A percentile compares a stretch with the other conserved stretches of the same genome.
These are phyloP conservation scores for Pegoplata infirma DNA, from an alignment of 2,888 invertebrate species.

Conservation along the genomic window DNA sequence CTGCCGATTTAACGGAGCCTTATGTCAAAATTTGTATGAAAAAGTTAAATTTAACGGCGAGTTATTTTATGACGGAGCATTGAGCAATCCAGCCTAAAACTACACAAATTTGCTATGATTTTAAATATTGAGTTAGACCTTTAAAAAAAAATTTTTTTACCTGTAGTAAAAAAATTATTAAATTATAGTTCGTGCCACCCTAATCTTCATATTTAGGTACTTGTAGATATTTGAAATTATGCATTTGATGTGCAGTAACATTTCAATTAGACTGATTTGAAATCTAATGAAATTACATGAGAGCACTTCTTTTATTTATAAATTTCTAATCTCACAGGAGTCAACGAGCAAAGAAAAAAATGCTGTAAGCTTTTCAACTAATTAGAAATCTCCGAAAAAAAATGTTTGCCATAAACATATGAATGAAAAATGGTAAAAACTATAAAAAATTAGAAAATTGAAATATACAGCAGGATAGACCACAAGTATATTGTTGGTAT, in stretches of 20 bases:
- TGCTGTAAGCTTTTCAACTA: slow-evolving; percentile 50
- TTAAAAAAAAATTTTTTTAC: no score
- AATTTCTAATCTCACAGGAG: slow-evolving; percentile 42
- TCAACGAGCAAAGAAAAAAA: slow-evolving; percentile 31
- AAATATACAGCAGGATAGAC: neutral
- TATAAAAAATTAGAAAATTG: slow-evolving; percentile 1
- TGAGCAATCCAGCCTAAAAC: no score
- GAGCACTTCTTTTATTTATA: slow-evolving; percentile 50
- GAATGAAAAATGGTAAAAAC: slow-evolving; percentile 23
- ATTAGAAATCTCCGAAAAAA: slow-evolving; percentile 45
- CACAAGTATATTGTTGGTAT: slow-evolving; percentile 25
- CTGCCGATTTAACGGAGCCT: no score
- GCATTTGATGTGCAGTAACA: slow-evolving; percentile 9
- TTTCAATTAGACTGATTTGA: slow-evolving; percentile 60
- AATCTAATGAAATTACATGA: slow-evolving; percentile 58
- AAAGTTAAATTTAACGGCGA: no score
- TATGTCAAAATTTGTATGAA: no score
- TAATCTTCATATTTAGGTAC: neutral
- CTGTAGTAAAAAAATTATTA: no score
- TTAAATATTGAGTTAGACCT: no score
- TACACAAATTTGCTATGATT: no score
- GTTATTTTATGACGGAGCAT: no score
- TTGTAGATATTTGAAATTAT: neutral
- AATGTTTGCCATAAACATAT: slow-evolving; percentile 2
- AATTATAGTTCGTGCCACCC: no score